A percentile compares a stretch with the other conserved stretches of the same genome.
These are phyloP conservation scores for Erpobdella octoculata DNA, from an alignment of 2,888 invertebrate species.

Conservation along the genomic window DNA sequence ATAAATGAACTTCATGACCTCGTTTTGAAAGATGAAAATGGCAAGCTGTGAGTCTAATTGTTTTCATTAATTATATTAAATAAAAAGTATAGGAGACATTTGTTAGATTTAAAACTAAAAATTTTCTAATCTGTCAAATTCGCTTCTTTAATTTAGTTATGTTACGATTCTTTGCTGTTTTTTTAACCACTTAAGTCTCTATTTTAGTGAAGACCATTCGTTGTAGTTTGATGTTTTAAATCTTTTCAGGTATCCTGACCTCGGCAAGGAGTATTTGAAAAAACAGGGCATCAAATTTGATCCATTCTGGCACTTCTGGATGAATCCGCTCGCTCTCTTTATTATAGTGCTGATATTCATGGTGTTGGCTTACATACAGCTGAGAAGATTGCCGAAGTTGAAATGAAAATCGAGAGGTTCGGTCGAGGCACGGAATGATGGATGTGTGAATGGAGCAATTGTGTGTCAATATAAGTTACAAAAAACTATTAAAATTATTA, in stretches of 20 bases:
- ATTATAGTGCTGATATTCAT: conserved; percentile 42
- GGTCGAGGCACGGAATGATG: no score
- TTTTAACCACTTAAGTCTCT: no score
- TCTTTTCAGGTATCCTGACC: conserved; percentile 13
- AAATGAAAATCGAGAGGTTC: no score
- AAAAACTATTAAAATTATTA: no score
- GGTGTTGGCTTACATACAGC: conserved; percentile 46
- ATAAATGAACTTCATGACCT: conserved; percentile 34
- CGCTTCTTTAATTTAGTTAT: no score
- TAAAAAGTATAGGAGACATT: background rate
- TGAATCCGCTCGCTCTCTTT: conserved; percentile 44
- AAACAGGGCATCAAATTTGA: conserved; percentile 35
- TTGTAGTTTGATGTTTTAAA: no score
- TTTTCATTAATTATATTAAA: background rate
- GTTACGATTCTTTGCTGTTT: no score
- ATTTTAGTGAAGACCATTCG: no score
- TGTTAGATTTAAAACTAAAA: background rate
- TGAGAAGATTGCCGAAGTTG: conserved; percentile 43
- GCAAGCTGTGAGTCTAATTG: background rate
- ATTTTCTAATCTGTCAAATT: background rate
- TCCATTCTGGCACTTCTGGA: conserved; percentile 48
- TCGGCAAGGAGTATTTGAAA: conserved; percentile 21
- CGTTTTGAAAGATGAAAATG: background rate
- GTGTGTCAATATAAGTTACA: no score
- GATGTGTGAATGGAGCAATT: no score